Evolutionary conservation across 2,797 vertebrate species (phyloP), one percentile per base, ranked within the genome.

Genomic region (Dendrocincla fuliginosa): DNA sequence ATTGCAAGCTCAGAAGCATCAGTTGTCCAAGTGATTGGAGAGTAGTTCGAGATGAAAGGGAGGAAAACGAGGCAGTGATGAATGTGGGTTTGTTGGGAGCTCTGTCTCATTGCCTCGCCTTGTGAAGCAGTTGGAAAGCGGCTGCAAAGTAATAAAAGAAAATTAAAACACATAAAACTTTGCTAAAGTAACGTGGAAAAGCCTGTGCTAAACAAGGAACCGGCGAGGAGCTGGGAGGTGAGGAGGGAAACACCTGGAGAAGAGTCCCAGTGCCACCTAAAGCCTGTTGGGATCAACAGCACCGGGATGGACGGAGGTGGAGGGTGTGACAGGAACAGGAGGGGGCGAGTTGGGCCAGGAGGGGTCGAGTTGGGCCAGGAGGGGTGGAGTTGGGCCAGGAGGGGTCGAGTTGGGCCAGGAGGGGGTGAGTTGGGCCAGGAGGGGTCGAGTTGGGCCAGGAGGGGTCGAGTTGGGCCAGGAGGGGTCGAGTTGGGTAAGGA

Each of bases 131-230:
- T 61, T 57, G 87, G 74, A 96, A 96, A 95, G 89, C 17, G 75
- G 63, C 87, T 85, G 87, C 53, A 63, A 95, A 94, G 87, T 61
- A n/a, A 93, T 97, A 97, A 97, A 96, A 97, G 91, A 56, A 96
- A 97, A 97, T 96, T 93, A 97, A 96, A 97, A 87, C 57, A 65
- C 83, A 92, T 84, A 96, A 96, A 96, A 88, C 78, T 96, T 88
- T 16, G 59, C 46, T 84, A n/a, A 94, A 95, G 79, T 81, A 93
- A 73, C 4, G 47, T 12, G 83, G 61, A 82, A 60, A 50, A 37
- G 70, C 67, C 42, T 23, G 70, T 30, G 8, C n/a, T 84, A 87
- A 65, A 70, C 9, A 28, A 56, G 87, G 12, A 37, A 44, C 24
- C 0, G 22, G 69, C 1, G 8, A 76, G 78, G 49, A 79, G 69